A percentile compares a stretch with the other conserved stretches of the same genome.
Evolutionary conservation across 2,113 vertebrate species (phyloP).

Genomic region (Phalacrocorax pelagicus): DNA sequence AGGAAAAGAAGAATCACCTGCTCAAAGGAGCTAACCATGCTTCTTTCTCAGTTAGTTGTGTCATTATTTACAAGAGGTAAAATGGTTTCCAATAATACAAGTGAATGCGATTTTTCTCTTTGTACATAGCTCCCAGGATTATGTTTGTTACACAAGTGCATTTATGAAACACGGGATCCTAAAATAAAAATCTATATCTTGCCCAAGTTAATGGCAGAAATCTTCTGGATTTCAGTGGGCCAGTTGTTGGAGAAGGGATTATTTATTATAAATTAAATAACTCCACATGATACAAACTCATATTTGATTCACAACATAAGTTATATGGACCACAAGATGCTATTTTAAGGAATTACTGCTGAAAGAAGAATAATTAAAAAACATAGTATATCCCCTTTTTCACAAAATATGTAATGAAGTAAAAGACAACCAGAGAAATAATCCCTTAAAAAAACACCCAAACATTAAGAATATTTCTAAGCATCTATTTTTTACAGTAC

Average conservation of each 20-base stretch:
- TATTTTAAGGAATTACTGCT: conserved; percentile 17
- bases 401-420: neutral
- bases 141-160: neutral
- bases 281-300: conserved; percentile 7
- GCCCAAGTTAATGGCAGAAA: neutral
- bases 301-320: neutral
- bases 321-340: conserved; percentile 16
- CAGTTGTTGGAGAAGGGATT: conserved; percentile 41
- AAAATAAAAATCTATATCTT: neutral
- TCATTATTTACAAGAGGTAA: conserved; percentile 26
- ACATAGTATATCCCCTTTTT: conserved; percentile 37
- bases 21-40: neutral
- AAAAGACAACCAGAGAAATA: conserved; percentile 37
- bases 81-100: neutral
- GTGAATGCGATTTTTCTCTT: neutral
- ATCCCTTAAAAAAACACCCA: conserved; percentile 37
- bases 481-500: conserved; percentile 27
- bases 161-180: neutral
- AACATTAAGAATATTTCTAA: neutral
- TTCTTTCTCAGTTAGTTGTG: neutral
- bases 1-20: neutral
- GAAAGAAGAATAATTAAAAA: conserved; percentile 3
- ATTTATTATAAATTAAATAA: conserved; percentile 28
- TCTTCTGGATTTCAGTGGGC: neutral
- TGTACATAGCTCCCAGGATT: neutral